Evolutionary conservation across 2,113 vertebrate genomes (phyloP).

Genomic region (Grallaria varia): DNA sequence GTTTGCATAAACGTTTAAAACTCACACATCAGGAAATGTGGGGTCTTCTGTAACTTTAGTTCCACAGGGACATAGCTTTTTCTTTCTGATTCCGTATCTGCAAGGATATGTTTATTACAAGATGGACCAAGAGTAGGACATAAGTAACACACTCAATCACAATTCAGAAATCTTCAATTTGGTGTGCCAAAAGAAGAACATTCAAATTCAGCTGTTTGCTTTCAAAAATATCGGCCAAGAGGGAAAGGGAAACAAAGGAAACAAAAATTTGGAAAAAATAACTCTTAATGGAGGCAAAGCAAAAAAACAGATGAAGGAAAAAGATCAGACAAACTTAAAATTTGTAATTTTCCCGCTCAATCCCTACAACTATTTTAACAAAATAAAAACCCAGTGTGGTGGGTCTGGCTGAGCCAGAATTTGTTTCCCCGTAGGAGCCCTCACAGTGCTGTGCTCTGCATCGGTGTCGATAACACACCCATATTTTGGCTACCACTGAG

Average conservation of each 20-base stretch:
- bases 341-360: not conserved
- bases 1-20: not conserved
- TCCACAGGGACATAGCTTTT: not conserved
- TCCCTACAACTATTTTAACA: not conserved
- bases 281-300: not conserved
- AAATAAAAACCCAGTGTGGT: not conserved
- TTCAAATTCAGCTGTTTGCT: not conserved
- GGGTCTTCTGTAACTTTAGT: not conserved
- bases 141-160: fast-evolving
- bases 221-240: not conserved
- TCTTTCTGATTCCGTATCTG: not conserved
- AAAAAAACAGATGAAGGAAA: not conserved
- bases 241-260: not conserved
- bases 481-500: no score
- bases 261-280: not conserved
- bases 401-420: no score
- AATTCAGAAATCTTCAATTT: not conserved
- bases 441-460: no score
- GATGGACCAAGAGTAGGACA: not conserved
- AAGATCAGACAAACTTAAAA: not conserved
- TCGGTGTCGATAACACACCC: no score
- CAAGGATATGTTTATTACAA: not conserved
- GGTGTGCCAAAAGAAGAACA: not conserved
- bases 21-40: not conserved
- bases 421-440: no score